Conservation (phyloP, 2,797 vertebrate genomes). For the Crax fasciolata region DNA sequence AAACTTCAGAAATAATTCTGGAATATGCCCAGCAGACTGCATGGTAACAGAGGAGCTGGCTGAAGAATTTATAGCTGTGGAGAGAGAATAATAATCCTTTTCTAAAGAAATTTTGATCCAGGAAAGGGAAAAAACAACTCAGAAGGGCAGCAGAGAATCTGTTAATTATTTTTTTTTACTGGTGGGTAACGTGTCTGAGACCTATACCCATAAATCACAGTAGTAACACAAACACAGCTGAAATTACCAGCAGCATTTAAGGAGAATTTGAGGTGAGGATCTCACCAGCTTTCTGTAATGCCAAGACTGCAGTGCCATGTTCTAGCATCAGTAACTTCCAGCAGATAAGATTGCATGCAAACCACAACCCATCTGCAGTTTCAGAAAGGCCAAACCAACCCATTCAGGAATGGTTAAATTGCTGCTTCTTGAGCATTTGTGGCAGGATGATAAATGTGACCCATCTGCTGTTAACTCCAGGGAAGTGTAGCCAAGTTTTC, state of each 20-base stretch:
- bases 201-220: constrained; percentile 28
- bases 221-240: constrained; percentile 33
- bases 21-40: constrained; percentile 60
- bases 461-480: constrained; percentile 14
- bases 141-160: constrained; percentile 25
- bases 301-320: background rate
- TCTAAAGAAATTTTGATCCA: constrained; percentile 27
- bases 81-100: constrained; percentile 33
- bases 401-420: constrained; percentile 31
- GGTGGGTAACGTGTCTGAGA: background rate
- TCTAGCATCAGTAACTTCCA: constrained; percentile 41
- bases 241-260: constrained; percentile 25
- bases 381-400: background rate
- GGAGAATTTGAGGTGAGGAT: background rate
- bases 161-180: constrained; percentile 31
- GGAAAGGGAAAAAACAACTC: constrained; percentile 37
- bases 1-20: constrained; percentile 66
- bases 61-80: constrained; percentile 62
- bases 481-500: constrained; percentile 12
- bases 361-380: constrained; percentile 1
- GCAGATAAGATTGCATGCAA: constrained; percentile 44
- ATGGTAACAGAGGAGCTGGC: constrained; percentile 52
- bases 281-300: constrained; percentile 18
- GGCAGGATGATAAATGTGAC: constrained; percentile 53
- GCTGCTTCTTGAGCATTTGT: constrained; percentile 28